Evolutionary conservation across 2,113 vertebrate genomes (phyloP), one percentile per base, ranked within the genome.

Genomic region (Phaethon lepturus): DNA sequence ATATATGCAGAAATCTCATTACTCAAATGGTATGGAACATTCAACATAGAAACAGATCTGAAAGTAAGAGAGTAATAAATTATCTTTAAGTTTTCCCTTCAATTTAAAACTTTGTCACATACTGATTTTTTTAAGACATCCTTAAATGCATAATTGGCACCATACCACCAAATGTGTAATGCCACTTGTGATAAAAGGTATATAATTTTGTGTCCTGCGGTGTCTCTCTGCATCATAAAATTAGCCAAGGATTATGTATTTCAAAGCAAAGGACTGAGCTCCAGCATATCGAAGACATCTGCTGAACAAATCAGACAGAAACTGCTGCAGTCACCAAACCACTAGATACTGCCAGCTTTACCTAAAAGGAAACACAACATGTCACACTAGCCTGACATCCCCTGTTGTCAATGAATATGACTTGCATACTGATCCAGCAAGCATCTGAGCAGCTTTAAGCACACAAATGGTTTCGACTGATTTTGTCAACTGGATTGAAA

Each of bases 331-430:
- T 82, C 95, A 96, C 96, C 95, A 94, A 92, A 93, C 71, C 50
- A 33, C 11, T 4, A 75, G 81, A 78, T 40, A 11, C 42, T 62
- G 92, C 81, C 95, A 96, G 85, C 69, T 96, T 85, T 92, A 62
- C 96, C 96, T 82, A 93, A 93, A 96, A 90, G 92, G 96, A 96
- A 96, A 93, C 93, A 93, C 94, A 95, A 84, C 94, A 82, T 96
- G 93, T 95, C 96, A 91, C 62, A 79, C 33, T 53, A 17, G 53
- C 92, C 93, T 96, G 95, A 94, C 74, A 94, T 97, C 93, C 95
- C 62, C 77, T 86, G 90, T 94, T 93, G 90, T 95, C 87, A 93
- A 71, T 94, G 90, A 82, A 88, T 90, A 44, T 19, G 17, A 49
- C 77, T 96, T 2, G 53, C 77, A 88, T 92, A 88, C 87, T 58